phyloP scores from a whole-genome alignment of 1,140 invertebrate species.

The Trigoniulus corallinus region DNA sequence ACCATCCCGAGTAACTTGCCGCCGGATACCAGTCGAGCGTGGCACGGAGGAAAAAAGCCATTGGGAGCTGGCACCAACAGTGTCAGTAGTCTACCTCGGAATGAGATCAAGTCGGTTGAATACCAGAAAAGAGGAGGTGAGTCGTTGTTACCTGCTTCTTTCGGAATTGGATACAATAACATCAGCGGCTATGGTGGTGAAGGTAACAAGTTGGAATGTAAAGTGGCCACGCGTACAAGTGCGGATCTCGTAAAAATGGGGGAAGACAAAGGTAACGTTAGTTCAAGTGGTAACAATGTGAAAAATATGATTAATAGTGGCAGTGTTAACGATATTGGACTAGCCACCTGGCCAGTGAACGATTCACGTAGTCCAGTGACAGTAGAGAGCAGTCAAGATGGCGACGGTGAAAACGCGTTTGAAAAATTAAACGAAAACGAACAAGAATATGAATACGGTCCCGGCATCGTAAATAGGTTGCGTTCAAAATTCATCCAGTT shows the following conservation, averaged over 20 bases:
- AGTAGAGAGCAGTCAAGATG: too few relatives aligned
- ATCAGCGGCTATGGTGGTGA: neutral
- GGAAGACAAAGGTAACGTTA: neutral
- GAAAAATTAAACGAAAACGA: neutral
- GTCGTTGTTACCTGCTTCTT: neutral
- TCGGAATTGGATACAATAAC: neutral
- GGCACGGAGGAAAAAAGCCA: too few relatives aligned
- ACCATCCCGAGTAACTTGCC: too few relatives aligned
- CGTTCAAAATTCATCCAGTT: conserved; percentile 59
- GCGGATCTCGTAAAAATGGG: neutral
- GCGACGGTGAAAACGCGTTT: neutral
- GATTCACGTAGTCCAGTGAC: too few relatives aligned
- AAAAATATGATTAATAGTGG: too few relatives aligned
- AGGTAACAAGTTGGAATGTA: neutral
- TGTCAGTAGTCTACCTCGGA: too few relatives aligned
- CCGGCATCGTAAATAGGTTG: conserved; percentile 66
- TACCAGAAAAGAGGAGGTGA: neutral
- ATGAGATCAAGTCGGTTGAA: neutral
- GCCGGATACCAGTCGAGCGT: too few relatives aligned
- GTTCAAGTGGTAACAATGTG: neutral
- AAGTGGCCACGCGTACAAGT: neutral
- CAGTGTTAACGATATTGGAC: too few relatives aligned
- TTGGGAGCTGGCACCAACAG: too few relatives aligned
- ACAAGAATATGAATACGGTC: conserved; percentile 70
- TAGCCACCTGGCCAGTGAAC: too few relatives aligned